Base-by-base conservation (phyloP, 2,888 invertebrate genomes). In the Pasiphila rectangulata region DNA sequence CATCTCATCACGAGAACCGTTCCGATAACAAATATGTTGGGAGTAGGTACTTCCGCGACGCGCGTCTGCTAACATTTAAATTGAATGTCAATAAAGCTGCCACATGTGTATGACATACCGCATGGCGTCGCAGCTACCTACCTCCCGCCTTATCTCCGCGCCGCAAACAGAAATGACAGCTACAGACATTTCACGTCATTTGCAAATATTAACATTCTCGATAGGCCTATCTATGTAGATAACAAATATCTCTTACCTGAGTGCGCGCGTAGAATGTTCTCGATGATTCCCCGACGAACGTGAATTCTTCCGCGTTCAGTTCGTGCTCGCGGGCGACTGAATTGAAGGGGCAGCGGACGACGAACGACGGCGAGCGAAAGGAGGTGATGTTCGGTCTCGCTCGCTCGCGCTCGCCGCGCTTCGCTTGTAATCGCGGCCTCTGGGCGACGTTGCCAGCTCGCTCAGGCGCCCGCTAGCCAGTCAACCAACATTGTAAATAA, bases 221-320 rank as follows among this genome's bases (percentile, higher is more conserved):
- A n/a, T n/a, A n/a, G n/a, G n/a, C n/a, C n/a, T n/a, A 25, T 4
- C 0, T 13, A 13, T 0, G 4, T 10, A 10, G 12, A 3, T 7
- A 27, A 27, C 13, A 27, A n/a, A n/a, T n/a, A n/a, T n/a, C n/a
- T 27, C 7, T 13, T 12, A 27, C 13, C 27, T 27, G 13, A 13
- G 27, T 1, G 9, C 7, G n/a, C 4, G 15, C n/a, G 30, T 29
- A n/a, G 15, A 54, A 59, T 46, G 52, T 57, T 50, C 48, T 52
- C 49, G 46, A 41, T 47, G 51, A 51, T 40, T 52, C 27, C 27
- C n/a, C 37, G 59, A 62, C 72, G 79, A 73, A 72, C 78, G 67
- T 62, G 63, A 66, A 67, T 61, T 72, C 79, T 71, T 56, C 30
- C 35, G 54, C 56, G 64, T 45, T 68, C 69, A 63, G 49, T 53